A percentile compares a stretch with the other conserved stretches of the same genome.
These are phyloP conservation scores for Struthio camelus DNA, from an alignment of 2,113 vertebrate species.

Conservation along the genomic window DNA sequence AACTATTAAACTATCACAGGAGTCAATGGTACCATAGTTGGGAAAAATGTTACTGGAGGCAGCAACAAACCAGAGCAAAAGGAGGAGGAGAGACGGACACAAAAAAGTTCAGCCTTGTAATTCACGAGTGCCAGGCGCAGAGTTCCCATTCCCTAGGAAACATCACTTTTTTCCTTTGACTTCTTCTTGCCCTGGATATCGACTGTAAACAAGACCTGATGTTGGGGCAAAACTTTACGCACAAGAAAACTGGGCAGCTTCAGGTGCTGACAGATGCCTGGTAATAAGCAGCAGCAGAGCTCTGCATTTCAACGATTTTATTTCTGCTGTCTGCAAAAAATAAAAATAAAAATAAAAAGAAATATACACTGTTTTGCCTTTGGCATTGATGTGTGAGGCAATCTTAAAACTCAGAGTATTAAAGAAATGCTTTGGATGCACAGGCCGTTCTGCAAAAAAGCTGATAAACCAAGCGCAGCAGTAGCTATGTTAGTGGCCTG, in stretches of 20 bases:
- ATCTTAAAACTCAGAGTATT: not conserved
- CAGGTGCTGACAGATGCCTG: not conserved
- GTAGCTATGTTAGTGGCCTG: not conserved
- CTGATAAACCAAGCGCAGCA: not conserved
- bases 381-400: not conserved
- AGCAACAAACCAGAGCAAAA: constrained; percentile 71
- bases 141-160: constrained; percentile 69
- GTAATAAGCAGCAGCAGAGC: not conserved
- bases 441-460: not conserved
- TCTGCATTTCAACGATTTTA: not conserved
- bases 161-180: constrained; percentile 42
- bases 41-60: constrained; percentile 71
- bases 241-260: constrained; percentile 5
- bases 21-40: constrained; percentile 73
- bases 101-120: constrained; percentile 62
- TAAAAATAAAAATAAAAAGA: too few relatives aligned
- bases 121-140: constrained; percentile 44
- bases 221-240: not conserved
- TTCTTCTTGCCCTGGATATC: constrained; percentile 45
- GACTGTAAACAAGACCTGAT: not conserved
- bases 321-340: not conserved
- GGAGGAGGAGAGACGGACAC: constrained; percentile 68
- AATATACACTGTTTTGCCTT: not conserved
- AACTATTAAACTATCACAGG: constrained; percentile 79
- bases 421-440: not conserved